Evolutionary conservation across 2,113 vertebrate species (phyloP).

Genomic region (Myocastor coypus): DNA sequence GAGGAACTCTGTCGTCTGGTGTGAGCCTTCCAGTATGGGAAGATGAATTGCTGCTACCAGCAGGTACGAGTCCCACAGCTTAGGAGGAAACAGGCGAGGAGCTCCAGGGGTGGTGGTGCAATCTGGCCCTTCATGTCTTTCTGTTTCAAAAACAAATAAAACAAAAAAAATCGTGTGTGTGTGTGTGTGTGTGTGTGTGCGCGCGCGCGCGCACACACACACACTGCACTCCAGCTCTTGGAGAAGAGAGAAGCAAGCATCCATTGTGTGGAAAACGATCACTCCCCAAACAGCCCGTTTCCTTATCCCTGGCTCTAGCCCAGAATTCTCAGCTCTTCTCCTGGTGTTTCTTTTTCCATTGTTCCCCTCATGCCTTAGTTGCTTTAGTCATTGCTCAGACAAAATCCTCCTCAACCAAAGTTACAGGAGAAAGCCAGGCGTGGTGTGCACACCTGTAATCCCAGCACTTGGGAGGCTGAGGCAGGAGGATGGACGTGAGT

Average conservation of each 20-base stretch:
- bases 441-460: no score
- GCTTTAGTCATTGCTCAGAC: no score
- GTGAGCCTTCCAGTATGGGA: background rate
- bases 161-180: background rate
- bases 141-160: background rate
- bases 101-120: background rate
- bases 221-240: background rate
- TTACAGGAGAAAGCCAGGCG: no score
- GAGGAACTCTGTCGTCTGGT: constrained; percentile 17
- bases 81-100: background rate
- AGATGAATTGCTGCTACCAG: background rate
- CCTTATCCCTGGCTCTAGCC: background rate
- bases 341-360: background rate
- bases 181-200: background rate
- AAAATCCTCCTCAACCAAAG: no score
- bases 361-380: background rate
- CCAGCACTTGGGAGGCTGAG: no score
- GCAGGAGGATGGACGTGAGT: no score
- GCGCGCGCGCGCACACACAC: no score
- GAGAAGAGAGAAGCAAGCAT: background rate
- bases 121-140: background rate
- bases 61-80: background rate
- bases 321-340: background rate
- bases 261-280: constrained; percentile 15
- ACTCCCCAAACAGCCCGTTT: background rate